Conservation (phyloP, 1,140 invertebrate genomes). For the Tetramorium alpestre region DNA sequence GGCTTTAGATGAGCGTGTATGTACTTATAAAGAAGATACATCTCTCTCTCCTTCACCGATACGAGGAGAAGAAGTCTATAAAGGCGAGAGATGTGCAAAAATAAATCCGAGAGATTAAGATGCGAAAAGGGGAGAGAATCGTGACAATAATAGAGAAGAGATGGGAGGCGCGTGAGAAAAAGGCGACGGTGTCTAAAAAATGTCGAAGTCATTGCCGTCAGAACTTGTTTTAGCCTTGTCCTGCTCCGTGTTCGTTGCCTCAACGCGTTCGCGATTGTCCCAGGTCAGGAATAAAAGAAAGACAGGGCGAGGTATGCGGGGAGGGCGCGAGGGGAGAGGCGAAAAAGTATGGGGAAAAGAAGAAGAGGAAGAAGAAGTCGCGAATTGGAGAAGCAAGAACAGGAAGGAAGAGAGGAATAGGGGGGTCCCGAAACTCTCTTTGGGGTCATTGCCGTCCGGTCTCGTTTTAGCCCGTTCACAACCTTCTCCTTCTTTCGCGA, state of each 20-base stretch:
- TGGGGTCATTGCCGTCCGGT: conserved; percentile 79
- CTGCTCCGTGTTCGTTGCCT: conserved; percentile 52
- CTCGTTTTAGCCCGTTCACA: conserved; percentile 74
- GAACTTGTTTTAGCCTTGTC: conserved; percentile 54
- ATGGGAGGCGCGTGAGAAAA: conserved; percentile 44
- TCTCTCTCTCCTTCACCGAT: neutral
- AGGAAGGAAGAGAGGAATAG: conserved; percentile 68
- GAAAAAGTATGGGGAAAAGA: conserved; percentile 35
- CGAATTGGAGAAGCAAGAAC: conserved; percentile 51
- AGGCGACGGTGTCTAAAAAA: conserved; percentile 14
- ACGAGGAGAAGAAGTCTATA: neutral
- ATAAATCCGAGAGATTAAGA: neutral
- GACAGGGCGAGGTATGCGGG: neutral
- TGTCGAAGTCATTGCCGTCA: conserved; percentile 54
- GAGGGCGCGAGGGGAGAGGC: neutral
- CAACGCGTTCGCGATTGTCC: conserved; percentile 80
- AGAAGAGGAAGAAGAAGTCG: conserved; percentile 33
- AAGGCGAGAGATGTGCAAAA: neutral
- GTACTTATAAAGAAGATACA: conserved; percentile 43
- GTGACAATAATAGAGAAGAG: neutral
- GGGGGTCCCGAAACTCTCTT: conserved; percentile 74
- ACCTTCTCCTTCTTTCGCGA: conserved; percentile 69
- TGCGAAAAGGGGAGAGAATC: conserved; percentile 17
- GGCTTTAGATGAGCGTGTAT: conserved; percentile 40
- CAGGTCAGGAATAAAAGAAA: conserved; percentile 81